Evolutionary conservation across 1,140 invertebrate species (phyloP).

Genomic region (Caenorhabditis briggsae): DNA sequence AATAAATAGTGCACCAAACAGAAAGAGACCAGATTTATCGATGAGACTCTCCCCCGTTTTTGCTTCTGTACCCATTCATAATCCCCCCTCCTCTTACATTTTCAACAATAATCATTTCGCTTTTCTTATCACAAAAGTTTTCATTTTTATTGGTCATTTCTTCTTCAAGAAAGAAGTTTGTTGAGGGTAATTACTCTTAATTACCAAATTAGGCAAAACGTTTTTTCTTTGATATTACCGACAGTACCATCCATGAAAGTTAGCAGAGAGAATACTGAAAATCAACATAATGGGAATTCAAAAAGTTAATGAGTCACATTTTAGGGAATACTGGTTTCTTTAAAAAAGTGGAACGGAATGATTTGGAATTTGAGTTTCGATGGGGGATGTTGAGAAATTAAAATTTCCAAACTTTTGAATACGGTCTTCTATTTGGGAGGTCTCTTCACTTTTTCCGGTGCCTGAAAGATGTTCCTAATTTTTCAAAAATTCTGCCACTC

Average conservation of each 20-base stretch:
- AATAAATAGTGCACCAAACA: constrained; percentile 39
- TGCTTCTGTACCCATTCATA: neutral
- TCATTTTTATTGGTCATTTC: neutral
- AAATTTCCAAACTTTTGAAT: too few relatives aligned
- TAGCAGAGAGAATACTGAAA: neutral
- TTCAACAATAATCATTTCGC: neutral
- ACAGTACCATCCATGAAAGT: neutral
- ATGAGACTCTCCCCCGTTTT: neutral
- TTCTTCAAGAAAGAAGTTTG: neutral
- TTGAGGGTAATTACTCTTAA: neutral
- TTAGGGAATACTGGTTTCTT: too few relatives aligned
- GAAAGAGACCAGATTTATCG: constrained; percentile 11
- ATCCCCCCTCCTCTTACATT: too few relatives aligned
- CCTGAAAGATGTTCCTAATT: too few relatives aligned
- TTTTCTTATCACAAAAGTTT: neutral
- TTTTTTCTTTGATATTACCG: neutral
- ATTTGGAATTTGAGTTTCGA: too few relatives aligned
- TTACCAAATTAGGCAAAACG: neutral
- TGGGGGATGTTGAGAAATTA: too few relatives aligned
- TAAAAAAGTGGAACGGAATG: too few relatives aligned
- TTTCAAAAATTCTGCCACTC: too few relatives aligned
- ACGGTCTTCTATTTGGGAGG: too few relatives aligned
- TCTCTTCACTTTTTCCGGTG: too few relatives aligned
- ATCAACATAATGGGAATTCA: too few relatives aligned
- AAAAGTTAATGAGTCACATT: too few relatives aligned